Evolutionary conservation across 2,113 vertebrate species (phyloP).

Genomic region (Clinocottus analis): DNA sequence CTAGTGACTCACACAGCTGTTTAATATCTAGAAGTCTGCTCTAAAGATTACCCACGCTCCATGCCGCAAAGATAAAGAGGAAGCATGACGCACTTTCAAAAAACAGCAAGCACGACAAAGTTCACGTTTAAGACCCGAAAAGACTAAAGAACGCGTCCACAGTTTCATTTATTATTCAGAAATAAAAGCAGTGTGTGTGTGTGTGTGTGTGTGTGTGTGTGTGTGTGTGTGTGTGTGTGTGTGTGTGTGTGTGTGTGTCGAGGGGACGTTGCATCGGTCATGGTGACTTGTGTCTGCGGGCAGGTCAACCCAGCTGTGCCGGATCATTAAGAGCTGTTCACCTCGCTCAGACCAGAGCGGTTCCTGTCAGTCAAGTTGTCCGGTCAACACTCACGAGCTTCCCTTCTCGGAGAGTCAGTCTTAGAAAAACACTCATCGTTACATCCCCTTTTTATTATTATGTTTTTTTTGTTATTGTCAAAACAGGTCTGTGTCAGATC

Average conservation of each 20-base stretch:
- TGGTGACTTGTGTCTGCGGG: constrained; percentile 40
- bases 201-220: constrained; percentile 8
- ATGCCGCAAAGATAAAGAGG: constrained; percentile 22
- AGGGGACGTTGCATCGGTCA: constrained; percentile 52
- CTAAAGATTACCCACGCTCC: constrained; percentile 8
- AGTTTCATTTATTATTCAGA: not conserved
- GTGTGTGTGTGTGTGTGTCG: constrained; percentile 39
- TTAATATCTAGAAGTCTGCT: constrained; percentile 53
- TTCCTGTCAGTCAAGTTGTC: not conserved
- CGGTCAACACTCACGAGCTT: not conserved
- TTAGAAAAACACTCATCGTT: not conserved
- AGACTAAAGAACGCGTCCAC: not conserved
- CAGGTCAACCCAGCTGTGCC: constrained; percentile 60
- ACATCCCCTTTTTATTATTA: constrained; percentile 14
- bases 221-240: not conserved
- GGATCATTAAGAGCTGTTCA: constrained; percentile 56
- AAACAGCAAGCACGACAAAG: not conserved
- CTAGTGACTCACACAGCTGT: constrained; percentile 56
- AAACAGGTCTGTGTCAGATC: not conserved
- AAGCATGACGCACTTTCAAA: not conserved
- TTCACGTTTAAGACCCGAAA: not conserved
- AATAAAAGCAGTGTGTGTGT: not conserved
- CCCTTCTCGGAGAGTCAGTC: not conserved
- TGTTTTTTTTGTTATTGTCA: not conserved
- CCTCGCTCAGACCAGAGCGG: constrained; percentile 23